These are phyloP conservation scores for Acanthochromis polyacanthus DNA, from an alignment of 2,113 vertebrate genomes.

Conservation along the genomic window DNA sequence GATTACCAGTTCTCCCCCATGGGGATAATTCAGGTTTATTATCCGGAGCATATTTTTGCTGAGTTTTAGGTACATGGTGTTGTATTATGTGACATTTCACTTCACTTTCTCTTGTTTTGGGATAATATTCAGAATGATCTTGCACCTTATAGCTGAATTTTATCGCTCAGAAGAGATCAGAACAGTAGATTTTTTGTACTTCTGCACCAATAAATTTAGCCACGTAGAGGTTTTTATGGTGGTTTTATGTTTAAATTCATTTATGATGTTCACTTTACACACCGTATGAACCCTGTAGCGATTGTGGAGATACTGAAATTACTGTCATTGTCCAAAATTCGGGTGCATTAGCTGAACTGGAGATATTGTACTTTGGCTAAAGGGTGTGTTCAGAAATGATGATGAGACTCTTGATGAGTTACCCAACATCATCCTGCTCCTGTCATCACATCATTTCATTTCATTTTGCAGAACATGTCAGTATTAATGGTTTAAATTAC, in stretches of 20 bases:
- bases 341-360: background rate
- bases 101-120: conserved; percentile 8
- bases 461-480: background rate
- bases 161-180: background rate
- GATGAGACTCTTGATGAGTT: conserved; percentile 3
- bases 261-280: too few species aligned
- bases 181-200: background rate
- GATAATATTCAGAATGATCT: background rate
- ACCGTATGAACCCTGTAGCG: background rate
- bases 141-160: background rate
- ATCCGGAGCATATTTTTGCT: conserved; percentile 4
- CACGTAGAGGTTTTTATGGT: too few species aligned
- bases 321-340: background rate
- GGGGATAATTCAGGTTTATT: conserved; percentile 48
- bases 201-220: too few species aligned
- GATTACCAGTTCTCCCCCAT: conserved; percentile 13
- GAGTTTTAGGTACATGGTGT: background rate
- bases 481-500: background rate
- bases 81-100: conserved; percentile 3
- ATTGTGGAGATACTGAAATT: background rate
- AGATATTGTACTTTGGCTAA: background rate
- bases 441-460: background rate
- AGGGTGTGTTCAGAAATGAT: background rate
- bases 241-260: too few species aligned
- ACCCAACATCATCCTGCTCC: background rate